Base-by-base conservation (phyloP, 2,888 invertebrate genomes). In the Eurois occulta region DNA sequence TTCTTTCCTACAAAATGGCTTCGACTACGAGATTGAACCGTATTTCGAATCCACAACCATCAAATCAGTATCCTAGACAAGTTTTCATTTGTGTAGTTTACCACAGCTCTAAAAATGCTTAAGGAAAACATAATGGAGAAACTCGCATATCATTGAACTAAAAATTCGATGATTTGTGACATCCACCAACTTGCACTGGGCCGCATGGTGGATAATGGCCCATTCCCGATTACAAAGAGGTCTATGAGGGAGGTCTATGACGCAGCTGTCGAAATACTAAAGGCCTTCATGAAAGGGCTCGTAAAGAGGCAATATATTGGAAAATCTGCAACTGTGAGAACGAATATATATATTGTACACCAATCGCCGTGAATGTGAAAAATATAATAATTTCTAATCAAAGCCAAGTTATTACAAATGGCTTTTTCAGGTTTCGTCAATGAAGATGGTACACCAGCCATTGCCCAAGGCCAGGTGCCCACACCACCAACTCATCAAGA, bases 341-440 rank as follows among this genome's bases (percentile, higher is more conserved):
- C n/a, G 13, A n/a, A 21, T 28, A 10, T 10, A n/a, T n/a, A n/a
- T n/a, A n/a, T 60, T 11, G 8, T 38, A 38, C 13, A 28, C 10
- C 32, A 7, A 4, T 1, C 8, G 1, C 64, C 7, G 18, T 13
- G 2, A 7, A 18, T 32, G 8, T 55, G 10, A 16, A 58, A 58
- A 58, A 28, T 2, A 21, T 18, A 60, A 16, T 24, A 24, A 4
- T 43, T 32, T 62, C 24, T 0, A 11, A 35, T 13, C 13, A n/a
- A 46, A 52, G 3, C 16, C 38, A 8, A 38, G 0, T n/a, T 8
- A 38, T 74, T 21, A 10, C 4, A 38, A n/a, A n/a, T 35, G 0
- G 5, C 5, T 48, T 76, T 77, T 75, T 70, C 62, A 95, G 95
- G 87, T 11, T 95, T 89, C 75, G 94, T 94, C 2, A 91, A 94